Percentiles rank a stretch among this genome's conserved stretches.
Conservation (phyloP, 2,888 invertebrate genomes). For the Hydropsyche betteni region DNA sequence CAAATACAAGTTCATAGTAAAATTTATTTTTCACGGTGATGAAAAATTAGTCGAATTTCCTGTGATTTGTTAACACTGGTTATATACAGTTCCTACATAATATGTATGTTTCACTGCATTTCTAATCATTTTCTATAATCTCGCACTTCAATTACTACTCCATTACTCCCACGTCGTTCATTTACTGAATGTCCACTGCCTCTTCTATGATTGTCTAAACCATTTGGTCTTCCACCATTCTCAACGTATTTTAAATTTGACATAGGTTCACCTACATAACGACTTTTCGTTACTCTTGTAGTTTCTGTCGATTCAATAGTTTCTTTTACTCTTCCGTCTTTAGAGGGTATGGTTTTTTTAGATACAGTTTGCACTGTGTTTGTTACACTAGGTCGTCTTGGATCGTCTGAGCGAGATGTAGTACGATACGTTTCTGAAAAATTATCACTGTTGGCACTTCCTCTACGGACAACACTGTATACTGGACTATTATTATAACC, state of each 20-base stretch:
- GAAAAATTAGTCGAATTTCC: conserved; percentile 6
- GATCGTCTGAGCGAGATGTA: conserved; percentile 73
- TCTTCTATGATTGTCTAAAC: conserved; percentile 52
- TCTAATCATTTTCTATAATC: conserved; percentile 56
- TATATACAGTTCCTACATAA: neutral
- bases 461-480: conserved; percentile 65
- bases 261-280: conserved; percentile 65
- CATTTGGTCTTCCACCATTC: conserved; percentile 59
- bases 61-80: conserved; percentile 29
- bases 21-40: neutral
- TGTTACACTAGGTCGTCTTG: conserved; percentile 73
- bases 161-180: conserved; percentile 59
- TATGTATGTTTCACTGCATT: neutral
- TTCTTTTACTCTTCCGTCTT: conserved; percentile 71
- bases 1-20: neutral
- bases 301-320: conserved; percentile 77
- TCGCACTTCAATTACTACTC: conserved; percentile 71
- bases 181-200: conserved; percentile 55
- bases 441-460: conserved; percentile 75
- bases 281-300: conserved; percentile 74
- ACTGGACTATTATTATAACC: conserved; percentile 59
- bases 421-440: conserved; percentile 78
- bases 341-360: conserved; percentile 73
- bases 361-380: conserved; percentile 76
- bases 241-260: conserved; percentile 67